These are phyloP conservation scores for Troides helena DNA, from an alignment of 2,888 invertebrate species.

Conservation along the genomic window DNA sequence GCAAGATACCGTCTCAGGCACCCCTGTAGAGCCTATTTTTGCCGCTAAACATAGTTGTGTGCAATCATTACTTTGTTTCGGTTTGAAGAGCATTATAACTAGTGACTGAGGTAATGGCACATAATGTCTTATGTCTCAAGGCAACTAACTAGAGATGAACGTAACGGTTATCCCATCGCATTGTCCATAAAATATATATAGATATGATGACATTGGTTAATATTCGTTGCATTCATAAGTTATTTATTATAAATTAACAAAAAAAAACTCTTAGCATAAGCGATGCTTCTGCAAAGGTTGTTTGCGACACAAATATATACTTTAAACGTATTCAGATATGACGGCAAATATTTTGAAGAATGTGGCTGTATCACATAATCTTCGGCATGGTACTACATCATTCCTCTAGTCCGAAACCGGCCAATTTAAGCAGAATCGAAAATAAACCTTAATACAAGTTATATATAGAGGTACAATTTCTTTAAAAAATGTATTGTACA, in stretches of 20 bases:
- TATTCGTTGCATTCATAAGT: too few species aligned
- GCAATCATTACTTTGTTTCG: too few species aligned
- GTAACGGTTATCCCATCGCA: too few species aligned
- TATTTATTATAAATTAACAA: too few species aligned
- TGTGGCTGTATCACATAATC: constrained; percentile 8
- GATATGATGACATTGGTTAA: not conserved
- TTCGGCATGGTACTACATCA: constrained; percentile 17
- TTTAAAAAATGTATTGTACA: constrained; percentile 31
- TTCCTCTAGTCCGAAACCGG: constrained; percentile 16
- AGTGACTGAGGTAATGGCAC: too few species aligned
- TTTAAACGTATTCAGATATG: constrained; percentile 6
- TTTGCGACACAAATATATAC: not conserved
- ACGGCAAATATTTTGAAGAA: constrained; percentile 20
- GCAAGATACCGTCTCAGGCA: too few species aligned
- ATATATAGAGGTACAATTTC: constrained; percentile 27
- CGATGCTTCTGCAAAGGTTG: too few species aligned
- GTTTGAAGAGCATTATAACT: too few species aligned
- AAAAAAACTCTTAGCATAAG: not conserved
- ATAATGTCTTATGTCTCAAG: too few species aligned
- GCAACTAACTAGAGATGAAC: too few species aligned
- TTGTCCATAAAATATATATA: not conserved
- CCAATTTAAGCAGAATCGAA: not conserved
- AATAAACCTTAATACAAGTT: constrained; percentile 17
- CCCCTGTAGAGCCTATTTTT: too few species aligned
- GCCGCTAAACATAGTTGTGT: too few species aligned